phyloP scores from a whole-genome alignment of 2,888 invertebrate species.

The Watsonalla cultraria region DNA sequence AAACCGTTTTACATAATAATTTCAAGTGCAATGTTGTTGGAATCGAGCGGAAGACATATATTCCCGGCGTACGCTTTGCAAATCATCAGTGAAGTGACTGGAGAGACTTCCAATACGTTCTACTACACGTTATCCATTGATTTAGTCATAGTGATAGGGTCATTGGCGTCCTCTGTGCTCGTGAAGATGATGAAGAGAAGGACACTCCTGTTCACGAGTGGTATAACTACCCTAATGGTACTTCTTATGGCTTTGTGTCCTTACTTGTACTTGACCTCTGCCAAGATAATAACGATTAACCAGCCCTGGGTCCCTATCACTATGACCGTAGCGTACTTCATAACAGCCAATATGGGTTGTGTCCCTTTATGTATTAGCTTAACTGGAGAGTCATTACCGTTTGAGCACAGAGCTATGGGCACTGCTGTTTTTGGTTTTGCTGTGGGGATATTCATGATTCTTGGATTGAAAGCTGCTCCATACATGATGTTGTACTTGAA shows the following conservation, averaged over 20 bases:
- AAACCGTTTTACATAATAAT: slow-evolving; percentile 34
- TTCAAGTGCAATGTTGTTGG: slow-evolving; percentile 28
- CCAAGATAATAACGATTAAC: slow-evolving; percentile 25
- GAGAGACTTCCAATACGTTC: slow-evolving; percentile 28
- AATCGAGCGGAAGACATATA: slow-evolving; percentile 38
- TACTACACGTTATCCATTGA: slow-evolving; percentile 39
- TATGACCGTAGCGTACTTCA: slow-evolving; percentile 34
- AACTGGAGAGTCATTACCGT: slow-evolving; percentile 40
- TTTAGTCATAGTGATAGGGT: slow-evolving; percentile 33
- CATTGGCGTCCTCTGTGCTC: slow-evolving; percentile 32
- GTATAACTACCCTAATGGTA: slow-evolving; percentile 29
- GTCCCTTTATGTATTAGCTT: slow-evolving; percentile 41
- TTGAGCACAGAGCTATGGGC: slow-evolving; percentile 32
- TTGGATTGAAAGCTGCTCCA: slow-evolving; percentile 34
- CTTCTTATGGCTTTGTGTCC: slow-evolving; percentile 26
- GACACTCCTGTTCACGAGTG: slow-evolving; percentile 35
- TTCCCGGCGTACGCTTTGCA: slow-evolving; percentile 39
- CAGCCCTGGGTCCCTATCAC: slow-evolving; percentile 26
- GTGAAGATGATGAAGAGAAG: slow-evolving; percentile 37
- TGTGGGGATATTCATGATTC: neutral
- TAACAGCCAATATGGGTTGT: slow-evolving; percentile 42
- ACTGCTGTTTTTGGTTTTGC: slow-evolving; percentile 27
- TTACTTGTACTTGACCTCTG: slow-evolving; percentile 25
- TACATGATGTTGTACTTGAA: slow-evolving; percentile 28
- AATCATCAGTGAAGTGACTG: slow-evolving; percentile 33